Conservation (phyloP, 2,113 vertebrate genomes). For the Hippocampus zosterae region DNA sequence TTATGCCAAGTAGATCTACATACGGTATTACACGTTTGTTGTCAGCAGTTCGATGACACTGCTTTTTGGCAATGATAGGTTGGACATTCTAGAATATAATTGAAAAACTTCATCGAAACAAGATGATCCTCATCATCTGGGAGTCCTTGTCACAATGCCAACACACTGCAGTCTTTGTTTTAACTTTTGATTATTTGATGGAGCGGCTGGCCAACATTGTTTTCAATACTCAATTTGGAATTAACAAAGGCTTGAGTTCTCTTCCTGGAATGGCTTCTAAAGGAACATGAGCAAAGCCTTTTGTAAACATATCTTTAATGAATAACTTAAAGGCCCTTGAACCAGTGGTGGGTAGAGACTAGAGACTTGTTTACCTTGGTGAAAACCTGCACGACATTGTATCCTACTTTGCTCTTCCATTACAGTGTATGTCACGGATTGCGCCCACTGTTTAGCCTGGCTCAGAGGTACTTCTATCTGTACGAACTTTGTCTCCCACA, state of each 20-base stretch:
- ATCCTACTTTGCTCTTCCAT: constrained; percentile 68
- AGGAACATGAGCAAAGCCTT: constrained; percentile 33
- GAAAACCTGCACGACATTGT: constrained; percentile 46
- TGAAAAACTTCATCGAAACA: too few species aligned
- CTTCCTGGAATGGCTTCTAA: constrained; percentile 32
- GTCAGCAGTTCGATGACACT: too few species aligned
- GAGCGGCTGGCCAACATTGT: background rate
- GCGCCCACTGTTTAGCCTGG: constrained; percentile 69
- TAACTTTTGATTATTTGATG: background rate
- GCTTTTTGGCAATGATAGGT: too few species aligned
- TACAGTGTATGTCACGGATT: constrained; percentile 63
- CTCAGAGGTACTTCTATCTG: constrained; percentile 66
- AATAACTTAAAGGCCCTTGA: constrained; percentile 54
- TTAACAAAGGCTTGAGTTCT: constrained; percentile 22
- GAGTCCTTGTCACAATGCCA: too few species aligned
- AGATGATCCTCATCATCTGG: too few species aligned
- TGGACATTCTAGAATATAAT: too few species aligned
- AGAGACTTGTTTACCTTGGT: constrained; percentile 61
- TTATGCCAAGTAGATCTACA: too few species aligned
- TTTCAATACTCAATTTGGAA: background rate
- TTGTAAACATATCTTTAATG: constrained; percentile 60
- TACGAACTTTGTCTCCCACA: constrained; percentile 62
- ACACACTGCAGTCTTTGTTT: too few species aligned
- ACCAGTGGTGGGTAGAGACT: constrained; percentile 33
- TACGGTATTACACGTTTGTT: too few species aligned